phyloP scores from a whole-genome alignment of 2,113 vertebrate genomes.

The Pseudopodoces humilis region DNA sequence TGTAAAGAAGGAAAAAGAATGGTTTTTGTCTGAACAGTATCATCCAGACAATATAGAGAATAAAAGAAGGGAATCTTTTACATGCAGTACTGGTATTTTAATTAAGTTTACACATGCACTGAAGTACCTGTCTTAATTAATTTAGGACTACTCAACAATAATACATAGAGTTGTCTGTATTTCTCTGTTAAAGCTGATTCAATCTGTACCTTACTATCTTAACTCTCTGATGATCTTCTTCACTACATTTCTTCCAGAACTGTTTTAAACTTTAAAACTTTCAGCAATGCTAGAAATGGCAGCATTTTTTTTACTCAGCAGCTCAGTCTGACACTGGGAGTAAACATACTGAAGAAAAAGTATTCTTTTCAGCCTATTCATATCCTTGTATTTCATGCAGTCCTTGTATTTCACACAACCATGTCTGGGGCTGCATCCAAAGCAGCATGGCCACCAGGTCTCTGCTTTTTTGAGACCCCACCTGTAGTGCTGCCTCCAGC shows the following conservation, averaged over 20 bases:
- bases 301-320: neutral
- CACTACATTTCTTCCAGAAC: neutral
- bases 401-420: neutral
- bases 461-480: neutral
- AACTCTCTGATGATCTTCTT: neutral
- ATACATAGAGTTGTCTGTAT: neutral
- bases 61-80: neutral
- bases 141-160: neutral
- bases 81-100: neutral
- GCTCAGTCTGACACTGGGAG: neutral
- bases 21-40: neutral
- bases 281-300: neutral
- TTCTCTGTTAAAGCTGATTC: neutral
- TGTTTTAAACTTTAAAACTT: neutral
- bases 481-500: neutral
- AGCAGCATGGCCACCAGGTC: neutral
- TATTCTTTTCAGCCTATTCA: neutral
- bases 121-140: neutral
- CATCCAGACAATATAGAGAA: neutral
- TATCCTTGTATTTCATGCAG: neutral
- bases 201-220: neutral
- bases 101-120: neutral
- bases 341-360: neutral
- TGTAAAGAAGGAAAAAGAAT: neutral
- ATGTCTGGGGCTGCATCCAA: neutral